Conservation (phyloP, 2,113 vertebrate genomes). For the Pedionomus torquatus region DNA sequence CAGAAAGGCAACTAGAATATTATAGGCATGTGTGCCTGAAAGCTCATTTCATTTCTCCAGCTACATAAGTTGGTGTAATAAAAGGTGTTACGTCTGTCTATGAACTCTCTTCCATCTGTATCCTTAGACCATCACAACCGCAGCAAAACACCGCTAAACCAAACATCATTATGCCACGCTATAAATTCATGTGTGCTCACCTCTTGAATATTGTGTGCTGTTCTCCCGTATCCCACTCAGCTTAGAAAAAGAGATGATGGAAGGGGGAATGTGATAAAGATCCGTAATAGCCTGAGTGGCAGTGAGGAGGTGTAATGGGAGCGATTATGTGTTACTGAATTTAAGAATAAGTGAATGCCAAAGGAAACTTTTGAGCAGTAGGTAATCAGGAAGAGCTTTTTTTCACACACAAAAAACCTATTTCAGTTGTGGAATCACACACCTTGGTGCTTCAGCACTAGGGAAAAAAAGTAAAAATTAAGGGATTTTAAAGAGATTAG, state of each 20-base stretch:
- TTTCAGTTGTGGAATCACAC: not conserved
- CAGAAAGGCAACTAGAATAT: slow-evolving; percentile 9
- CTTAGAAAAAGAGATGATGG: not conserved
- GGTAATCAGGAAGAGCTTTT: not conserved
- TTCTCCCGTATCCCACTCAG: not conserved
- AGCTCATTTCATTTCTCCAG: slow-evolving; percentile 38
- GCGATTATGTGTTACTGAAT: not conserved
- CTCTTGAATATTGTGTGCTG: not conserved
- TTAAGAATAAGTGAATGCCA: slow-evolving; percentile 1
- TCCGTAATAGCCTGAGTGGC: not conserved
- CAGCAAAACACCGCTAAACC: not conserved
- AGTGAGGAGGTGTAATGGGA: slow-evolving; percentile 5
- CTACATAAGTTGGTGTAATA: not conserved
- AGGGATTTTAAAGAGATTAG: not conserved
- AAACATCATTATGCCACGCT: not conserved
- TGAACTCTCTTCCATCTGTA: not conserved
- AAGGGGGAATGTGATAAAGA: not conserved
- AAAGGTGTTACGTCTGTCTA: not conserved
- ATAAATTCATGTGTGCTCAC: not conserved
- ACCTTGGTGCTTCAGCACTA: not conserved
- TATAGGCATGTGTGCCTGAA: not conserved
- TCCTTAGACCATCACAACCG: not conserved
- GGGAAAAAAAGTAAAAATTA: not conserved
- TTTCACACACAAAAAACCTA: not conserved
- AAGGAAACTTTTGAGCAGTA: not conserved